Percentiles rank a stretch among this genome's conserved stretches.
Conservation (phyloP, 2,888 invertebrate genomes). For the Ischnus inquisitorius region DNA sequence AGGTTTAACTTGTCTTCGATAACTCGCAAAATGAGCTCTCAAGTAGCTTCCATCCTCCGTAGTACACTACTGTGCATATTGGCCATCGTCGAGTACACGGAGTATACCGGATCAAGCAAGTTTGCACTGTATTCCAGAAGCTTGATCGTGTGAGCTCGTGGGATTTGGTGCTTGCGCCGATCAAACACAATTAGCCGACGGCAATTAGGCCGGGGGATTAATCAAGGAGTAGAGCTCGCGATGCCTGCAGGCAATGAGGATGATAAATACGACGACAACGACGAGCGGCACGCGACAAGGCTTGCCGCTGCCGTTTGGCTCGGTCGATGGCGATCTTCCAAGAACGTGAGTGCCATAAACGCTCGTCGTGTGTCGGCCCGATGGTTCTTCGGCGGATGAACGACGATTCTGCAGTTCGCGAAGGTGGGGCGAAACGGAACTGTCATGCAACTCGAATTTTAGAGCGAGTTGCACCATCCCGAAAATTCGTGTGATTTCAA, state of each 20-base stretch:
- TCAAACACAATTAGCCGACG: slow-evolving; percentile 65
- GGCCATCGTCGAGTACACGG: slow-evolving; percentile 4
- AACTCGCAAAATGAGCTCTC: slow-evolving; percentile 1
- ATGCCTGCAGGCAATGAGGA: slow-evolving; percentile 24
- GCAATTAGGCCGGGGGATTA: slow-evolving; percentile 59
- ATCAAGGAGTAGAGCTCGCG: slow-evolving; percentile 55
- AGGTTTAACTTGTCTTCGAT: slow-evolving; percentile 51
- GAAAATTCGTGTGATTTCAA: neutral
- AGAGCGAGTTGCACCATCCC: too few relatives aligned
- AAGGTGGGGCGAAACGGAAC: neutral
- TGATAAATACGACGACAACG: slow-evolving; percentile 15
- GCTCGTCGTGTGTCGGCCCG: slow-evolving; percentile 16
- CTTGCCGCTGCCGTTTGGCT: slow-evolving; percentile 1
- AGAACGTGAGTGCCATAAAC: slow-evolving; percentile 65
- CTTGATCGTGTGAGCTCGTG: slow-evolving; percentile 50
- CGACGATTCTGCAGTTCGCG: neutral
- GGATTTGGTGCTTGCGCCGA: slow-evolving; percentile 44
- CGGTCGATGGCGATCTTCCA: slow-evolving; percentile 68
- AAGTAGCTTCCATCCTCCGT: slow-evolving; percentile 11
- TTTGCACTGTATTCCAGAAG: slow-evolving; percentile 39
- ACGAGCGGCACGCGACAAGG: slow-evolving; percentile 38
- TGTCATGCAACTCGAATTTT: too few relatives aligned
- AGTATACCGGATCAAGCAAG: slow-evolving; percentile 19
- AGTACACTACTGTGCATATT: neutral
- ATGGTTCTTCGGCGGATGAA: slow-evolving; percentile 30